A percentile compares a stretch with the other conserved stretches of the same genome.
These are phyloP conservation scores for Loripinus fragilis DNA, from an alignment of 2,888 invertebrate species.

Conservation along the genomic window DNA sequence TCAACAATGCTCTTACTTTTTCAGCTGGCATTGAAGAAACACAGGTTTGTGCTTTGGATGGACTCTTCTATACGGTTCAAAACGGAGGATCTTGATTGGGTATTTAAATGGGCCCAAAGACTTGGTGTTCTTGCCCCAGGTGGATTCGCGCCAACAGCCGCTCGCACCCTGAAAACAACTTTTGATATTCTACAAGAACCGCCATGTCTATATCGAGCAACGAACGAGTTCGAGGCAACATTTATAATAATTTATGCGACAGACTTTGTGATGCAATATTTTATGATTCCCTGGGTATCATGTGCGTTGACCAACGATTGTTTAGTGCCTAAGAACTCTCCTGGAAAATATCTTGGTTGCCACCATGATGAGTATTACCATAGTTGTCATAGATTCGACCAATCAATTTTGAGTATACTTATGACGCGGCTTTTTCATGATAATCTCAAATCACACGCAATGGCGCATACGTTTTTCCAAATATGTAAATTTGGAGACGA, in stretches of 20 bases:
- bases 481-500: conserved; percentile 53
- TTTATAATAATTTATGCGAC: conserved; percentile 46
- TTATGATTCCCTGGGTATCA: conserved; percentile 55
- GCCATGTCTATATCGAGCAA: conserved; percentile 40
- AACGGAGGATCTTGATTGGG: conserved; percentile 34
- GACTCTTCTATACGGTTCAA: conserved; percentile 53
- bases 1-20: no score
- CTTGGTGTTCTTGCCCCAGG: conserved; percentile 41
- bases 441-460: conserved; percentile 29
- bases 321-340: conserved; percentile 42
- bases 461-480: conserved; percentile 39
- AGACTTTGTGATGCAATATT: conserved; percentile 45
- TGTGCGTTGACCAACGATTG: conserved; percentile 57
- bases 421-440: conserved; percentile 39
- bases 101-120: conserved; percentile 32
- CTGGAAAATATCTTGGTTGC: conserved; percentile 35
- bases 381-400: conserved; percentile 59
- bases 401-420: conserved; percentile 55
- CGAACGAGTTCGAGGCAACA: conserved; percentile 55
- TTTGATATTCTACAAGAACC: conserved; percentile 49
- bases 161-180: conserved; percentile 42
- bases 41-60: conserved; percentile 60
- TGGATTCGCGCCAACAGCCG: conserved; percentile 41
- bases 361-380: conserved; percentile 24
- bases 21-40: conserved; percentile 42